These are phyloP conservation scores for Coremacera marginata DNA, from an alignment of 2,888 invertebrate species.

Conservation along the genomic window DNA sequence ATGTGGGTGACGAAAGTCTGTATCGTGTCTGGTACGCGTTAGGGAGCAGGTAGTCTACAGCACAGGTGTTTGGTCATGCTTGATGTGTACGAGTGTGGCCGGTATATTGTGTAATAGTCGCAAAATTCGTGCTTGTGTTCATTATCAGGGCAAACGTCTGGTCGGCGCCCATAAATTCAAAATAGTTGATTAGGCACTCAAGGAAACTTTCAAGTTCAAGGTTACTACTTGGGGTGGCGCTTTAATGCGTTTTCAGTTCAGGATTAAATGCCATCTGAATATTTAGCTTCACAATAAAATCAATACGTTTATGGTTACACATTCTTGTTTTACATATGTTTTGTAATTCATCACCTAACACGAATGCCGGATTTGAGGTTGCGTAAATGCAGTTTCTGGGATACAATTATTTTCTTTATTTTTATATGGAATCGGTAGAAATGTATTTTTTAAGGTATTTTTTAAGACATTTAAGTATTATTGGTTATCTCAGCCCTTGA, in stretches of 20 bases:
- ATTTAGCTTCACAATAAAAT: neutral
- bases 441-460: too few species aligned
- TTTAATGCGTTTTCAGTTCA: neutral
- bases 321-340: too few species aligned
- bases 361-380: too few species aligned
- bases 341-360: too few species aligned
- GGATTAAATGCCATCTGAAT: neutral
- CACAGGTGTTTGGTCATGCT: neutral
- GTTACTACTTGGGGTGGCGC: neutral
- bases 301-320: neutral
- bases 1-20: neutral
- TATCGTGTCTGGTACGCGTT: neutral
- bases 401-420: too few species aligned
- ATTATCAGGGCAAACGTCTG: conserved; percentile 22
- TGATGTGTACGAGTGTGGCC: neutral
- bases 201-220: conserved; percentile 25
- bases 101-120: neutral
- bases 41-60: neutral
- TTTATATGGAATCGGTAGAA: too few species aligned
- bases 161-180: conserved; percentile 25
- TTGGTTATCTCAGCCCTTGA: too few species aligned
- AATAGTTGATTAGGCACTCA: neutral
- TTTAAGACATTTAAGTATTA: too few species aligned
- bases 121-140: conserved; percentile 23
- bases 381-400: too few species aligned